A percentile compares a stretch with the other conserved stretches of the same genome.
Conservation (phyloP, 2,113 vertebrate species). For the Irena cyanogastra region DNA sequence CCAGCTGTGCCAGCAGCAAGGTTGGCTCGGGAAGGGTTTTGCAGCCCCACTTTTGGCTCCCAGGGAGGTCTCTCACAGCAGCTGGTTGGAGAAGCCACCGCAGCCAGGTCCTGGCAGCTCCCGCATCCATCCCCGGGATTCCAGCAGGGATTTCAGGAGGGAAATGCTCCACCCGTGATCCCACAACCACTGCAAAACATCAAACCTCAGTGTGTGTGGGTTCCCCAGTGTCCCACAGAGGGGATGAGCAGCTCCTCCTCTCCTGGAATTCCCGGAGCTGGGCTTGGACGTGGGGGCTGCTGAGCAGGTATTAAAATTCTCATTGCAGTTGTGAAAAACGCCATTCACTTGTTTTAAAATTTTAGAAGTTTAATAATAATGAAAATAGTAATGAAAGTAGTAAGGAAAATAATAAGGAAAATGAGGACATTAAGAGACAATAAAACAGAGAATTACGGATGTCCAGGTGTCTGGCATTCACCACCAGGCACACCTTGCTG, state of each 20-base stretch:
- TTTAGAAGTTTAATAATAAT: too few relatives aligned
- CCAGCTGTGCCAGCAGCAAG: accelerated
- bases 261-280: background rate
- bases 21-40: background rate
- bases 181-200: accelerated
- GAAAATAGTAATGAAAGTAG: too few relatives aligned
- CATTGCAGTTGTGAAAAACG: too few relatives aligned
- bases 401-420: too few relatives aligned
- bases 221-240: background rate
- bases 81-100: background rate
- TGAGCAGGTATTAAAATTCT: background rate
- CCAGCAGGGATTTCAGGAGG: accelerated
- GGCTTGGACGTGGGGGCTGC: background rate
- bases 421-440: too few relatives aligned
- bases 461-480: too few relatives aligned
- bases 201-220: accelerated
- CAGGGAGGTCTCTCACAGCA: background rate
- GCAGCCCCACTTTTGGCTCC: background rate
- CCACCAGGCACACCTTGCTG: too few relatives aligned
- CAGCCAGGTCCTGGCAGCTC: accelerated
- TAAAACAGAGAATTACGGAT: too few relatives aligned
- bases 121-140: background rate
- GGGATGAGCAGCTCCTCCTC: background rate
- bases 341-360: too few relatives aligned
- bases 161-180: accelerated